Evolutionary conservation across 2,888 invertebrate genomes (phyloP), one percentile per base, ranked within the genome.

Genomic region (Drepana falcataria): DNA sequence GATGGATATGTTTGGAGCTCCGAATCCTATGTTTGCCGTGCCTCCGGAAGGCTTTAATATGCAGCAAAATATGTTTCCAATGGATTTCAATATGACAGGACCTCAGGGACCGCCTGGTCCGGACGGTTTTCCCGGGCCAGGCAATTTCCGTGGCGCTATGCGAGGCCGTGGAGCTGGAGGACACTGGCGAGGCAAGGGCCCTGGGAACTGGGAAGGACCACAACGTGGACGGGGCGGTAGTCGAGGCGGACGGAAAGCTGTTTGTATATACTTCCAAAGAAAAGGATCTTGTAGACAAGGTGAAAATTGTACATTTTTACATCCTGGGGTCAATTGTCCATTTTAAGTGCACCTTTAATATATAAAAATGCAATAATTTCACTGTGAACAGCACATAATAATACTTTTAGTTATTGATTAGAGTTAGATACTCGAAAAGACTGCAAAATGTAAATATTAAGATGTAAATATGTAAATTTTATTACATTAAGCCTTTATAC

Each of bases 201-300:
- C 81, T 54, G 81, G 88, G 6, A 91, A 83, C 64, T 92, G 92
- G 81, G 91, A 91, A 48, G 86, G 90, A 6, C 79, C 84, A 7
- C 85, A 71, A 58, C 82, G 92, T 69, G 92, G 92, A 6, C 82
- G 92, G 48, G 89, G 90, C 21, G 85, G 86, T 47, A 81, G 90
- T 9, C 91, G 93, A 56, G 91, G 93, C 59, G 91, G 78, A 48
- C 92, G 91, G 47, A 93, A 91, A 71, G 85, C 92, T 52, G 87
- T 94, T 9, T 97, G 97, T 77, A 94, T 95, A 77, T 95, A 96
- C 78, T 95, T 95, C 73, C 94, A 95, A 77, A 94, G 95, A 70
- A 94, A 93, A 68, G 97, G 97, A 0, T 95, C 94, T 59, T 97
- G 97, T 85, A 92, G 96, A 53, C 94, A 95, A 75, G 96, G 96